A percentile compares a stretch with the other conserved stretches of the same genome.
These are phyloP conservation scores for Thymelicus sylvestris DNA, from an alignment of 2,888 invertebrate genomes.

Conservation along the genomic window DNA sequence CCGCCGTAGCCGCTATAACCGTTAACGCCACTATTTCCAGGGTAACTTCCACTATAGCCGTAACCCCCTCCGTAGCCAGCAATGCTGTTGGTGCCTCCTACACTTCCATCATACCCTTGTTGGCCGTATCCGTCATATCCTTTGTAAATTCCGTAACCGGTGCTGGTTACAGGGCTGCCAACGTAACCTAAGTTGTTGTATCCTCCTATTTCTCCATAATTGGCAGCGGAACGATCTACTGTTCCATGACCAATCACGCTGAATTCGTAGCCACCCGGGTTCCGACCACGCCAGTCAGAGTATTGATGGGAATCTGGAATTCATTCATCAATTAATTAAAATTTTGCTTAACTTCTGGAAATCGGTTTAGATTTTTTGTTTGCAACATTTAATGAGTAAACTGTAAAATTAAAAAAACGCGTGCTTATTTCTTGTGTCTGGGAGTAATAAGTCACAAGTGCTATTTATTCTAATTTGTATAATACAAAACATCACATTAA, in stretches of 20 bases:
- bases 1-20: slow-evolving; percentile 35
- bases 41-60: slow-evolving; percentile 39
- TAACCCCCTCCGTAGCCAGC: slow-evolving; percentile 39
- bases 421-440: no score
- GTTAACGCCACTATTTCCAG: slow-evolving; percentile 39
- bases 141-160: slow-evolving; percentile 44
- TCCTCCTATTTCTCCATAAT: slow-evolving; percentile 41
- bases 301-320: slow-evolving; percentile 49
- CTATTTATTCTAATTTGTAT: no score
- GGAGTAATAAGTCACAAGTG: no score
- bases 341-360: no score
- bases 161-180: slow-evolving; percentile 40
- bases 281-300: slow-evolving; percentile 67
- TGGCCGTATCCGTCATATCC: slow-evolving; percentile 39
- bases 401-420: no score
- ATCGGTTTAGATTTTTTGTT: no score
- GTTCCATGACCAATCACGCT: slow-evolving; percentile 47
- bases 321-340: background rate
- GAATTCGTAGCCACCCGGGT: slow-evolving; percentile 56
- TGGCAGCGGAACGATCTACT: slow-evolving; percentile 39
- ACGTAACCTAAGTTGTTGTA: slow-evolving; percentile 44
- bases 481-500: background rate
- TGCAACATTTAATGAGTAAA: no score
- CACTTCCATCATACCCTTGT: slow-evolving; percentile 39
- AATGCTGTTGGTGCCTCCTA: slow-evolving; percentile 24